phyloP scores from a whole-genome alignment of 1,140 invertebrate species.

The Diachasma alloeum region DNA sequence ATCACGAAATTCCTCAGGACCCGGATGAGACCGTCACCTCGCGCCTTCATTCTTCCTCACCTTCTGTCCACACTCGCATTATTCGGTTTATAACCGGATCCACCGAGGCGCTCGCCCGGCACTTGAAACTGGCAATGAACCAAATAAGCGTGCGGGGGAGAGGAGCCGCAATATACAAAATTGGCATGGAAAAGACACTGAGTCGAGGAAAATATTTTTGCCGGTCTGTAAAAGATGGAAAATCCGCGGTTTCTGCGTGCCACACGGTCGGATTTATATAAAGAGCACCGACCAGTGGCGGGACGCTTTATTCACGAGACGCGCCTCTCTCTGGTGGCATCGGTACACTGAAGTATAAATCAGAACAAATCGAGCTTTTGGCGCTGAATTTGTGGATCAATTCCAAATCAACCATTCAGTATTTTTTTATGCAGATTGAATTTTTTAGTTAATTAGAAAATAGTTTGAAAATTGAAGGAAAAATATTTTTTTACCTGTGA shows the following conservation, averaged over 20 bases:
- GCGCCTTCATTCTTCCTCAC: too few relatives aligned
- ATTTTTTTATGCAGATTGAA: neutral
- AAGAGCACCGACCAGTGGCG: slow-evolving; percentile 50
- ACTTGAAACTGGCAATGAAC: too few relatives aligned
- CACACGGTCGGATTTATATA: slow-evolving; percentile 50
- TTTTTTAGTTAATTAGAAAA: neutral
- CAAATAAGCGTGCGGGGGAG: slow-evolving; percentile 22
- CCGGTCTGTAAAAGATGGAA: slow-evolving; percentile 34
- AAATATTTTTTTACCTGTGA: slow-evolving; percentile 15
- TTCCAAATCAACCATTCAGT: slow-evolving; percentile 26
- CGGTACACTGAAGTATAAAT: neutral
- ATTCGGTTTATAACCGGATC: too few relatives aligned
- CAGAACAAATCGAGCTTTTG: too few relatives aligned
- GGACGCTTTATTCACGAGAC: slow-evolving; percentile 49
- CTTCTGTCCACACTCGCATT: too few relatives aligned
- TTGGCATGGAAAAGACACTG: slow-evolving; percentile 45
- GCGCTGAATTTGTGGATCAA: neutral
- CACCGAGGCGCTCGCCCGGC: too few relatives aligned
- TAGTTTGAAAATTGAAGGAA: neutral
- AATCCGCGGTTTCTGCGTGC: slow-evolving; percentile 15
- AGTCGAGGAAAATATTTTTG: slow-evolving; percentile 47
- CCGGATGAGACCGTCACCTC: too few relatives aligned
- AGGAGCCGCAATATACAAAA: slow-evolving; percentile 39
- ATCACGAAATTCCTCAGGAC: too few relatives aligned
- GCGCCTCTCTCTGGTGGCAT: slow-evolving; percentile 32